Conservation (phyloP, 2,113 vertebrate genomes). For the Beaufortia kweichowensis region DNA sequence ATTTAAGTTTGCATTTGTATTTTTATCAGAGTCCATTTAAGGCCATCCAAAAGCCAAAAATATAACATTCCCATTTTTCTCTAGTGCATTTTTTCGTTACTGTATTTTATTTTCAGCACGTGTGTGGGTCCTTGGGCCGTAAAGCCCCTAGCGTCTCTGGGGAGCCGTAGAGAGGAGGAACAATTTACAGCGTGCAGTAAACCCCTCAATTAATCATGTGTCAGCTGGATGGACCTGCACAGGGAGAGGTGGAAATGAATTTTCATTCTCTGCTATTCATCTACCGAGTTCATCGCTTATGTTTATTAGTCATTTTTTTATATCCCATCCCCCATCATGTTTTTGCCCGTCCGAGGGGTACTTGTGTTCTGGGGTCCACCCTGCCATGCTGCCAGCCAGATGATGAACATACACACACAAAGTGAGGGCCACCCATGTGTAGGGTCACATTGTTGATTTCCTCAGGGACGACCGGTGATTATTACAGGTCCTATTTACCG, state of each 20-base stretch:
- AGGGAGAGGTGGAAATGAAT: slow-evolving; percentile 91
- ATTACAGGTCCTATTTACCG: slow-evolving; percentile 56
- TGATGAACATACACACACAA: slow-evolving; percentile 53
- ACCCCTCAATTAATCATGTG: slow-evolving; percentile 91
- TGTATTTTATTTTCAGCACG: slow-evolving; percentile 48
- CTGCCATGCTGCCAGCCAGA: slow-evolving; percentile 74
- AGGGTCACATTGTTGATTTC: slow-evolving; percentile 87
- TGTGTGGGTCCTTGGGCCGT: slow-evolving; percentile 69
- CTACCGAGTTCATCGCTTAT: slow-evolving; percentile 88
- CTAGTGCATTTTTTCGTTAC: slow-evolving; percentile 27
- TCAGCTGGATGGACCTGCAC: slow-evolving; percentile 80
- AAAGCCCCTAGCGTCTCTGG: slow-evolving; percentile 67
- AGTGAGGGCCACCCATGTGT: slow-evolving; percentile 79
- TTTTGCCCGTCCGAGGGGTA: slow-evolving; percentile 21
- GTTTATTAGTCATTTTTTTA: slow-evolving; percentile 86
- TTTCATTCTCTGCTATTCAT: slow-evolving; percentile 87
- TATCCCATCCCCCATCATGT: slow-evolving; percentile 65
- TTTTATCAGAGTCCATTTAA: too few relatives aligned
- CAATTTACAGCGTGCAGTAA: slow-evolving; percentile 88
- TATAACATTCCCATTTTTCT: neutral
- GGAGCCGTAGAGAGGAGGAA: slow-evolving; percentile 75
- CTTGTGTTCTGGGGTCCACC: slow-evolving; percentile 49
- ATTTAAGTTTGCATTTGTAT: too few relatives aligned
- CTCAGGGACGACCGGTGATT: slow-evolving; percentile 84
- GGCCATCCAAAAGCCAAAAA: slow-evolving; percentile 9